Conservation (phyloP, 53 echinoderm and acorn worm genomes). For the Glandiceps talaboti region DNA sequence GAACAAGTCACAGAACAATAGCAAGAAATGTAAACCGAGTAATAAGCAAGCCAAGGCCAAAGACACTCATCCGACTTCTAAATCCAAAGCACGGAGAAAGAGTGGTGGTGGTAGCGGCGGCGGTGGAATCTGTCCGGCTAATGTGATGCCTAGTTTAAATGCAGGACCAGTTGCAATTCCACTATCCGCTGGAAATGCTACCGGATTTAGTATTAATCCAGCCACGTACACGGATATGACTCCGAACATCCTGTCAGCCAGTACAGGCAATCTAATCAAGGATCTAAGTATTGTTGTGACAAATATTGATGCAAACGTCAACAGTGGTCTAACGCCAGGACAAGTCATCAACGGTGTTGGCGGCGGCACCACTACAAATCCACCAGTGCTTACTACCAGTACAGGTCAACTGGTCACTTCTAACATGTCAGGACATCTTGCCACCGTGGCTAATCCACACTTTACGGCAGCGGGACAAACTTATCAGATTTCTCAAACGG, state of each 20-base stretch:
- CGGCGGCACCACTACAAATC: constrained; percentile 13
- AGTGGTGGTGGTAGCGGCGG: constrained; percentile 37
- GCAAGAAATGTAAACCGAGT: not conserved
- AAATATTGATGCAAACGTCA: constrained; percentile 70
- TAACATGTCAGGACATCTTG: not conserved
- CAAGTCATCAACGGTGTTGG: constrained; percentile 31
- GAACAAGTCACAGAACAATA: not conserved
- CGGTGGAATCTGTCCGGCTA: constrained; percentile 22
- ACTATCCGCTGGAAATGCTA: not conserved
- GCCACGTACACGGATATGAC: not conserved
- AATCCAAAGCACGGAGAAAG: constrained; percentile 79
- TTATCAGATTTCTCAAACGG: not conserved
- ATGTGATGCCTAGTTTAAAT: not conserved
- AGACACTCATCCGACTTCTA: constrained; percentile 8
- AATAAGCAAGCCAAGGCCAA: not conserved
- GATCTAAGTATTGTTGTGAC: constrained; percentile 85
- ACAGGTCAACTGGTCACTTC: not conserved
- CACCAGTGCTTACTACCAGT: constrained; percentile 33
- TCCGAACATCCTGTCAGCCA: not conserved
- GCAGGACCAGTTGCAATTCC: not conserved
- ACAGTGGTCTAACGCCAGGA: not conserved
- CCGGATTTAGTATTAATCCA: not conserved
- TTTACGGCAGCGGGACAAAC: not conserved
- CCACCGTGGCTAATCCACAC: not conserved
- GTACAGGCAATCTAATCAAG: constrained; percentile 27